A percentile compares a stretch with the other conserved stretches of the same genome.
phyloP scores from a whole-genome alignment of 2,797 vertebrate genomes.

The Tinamus major region DNA sequence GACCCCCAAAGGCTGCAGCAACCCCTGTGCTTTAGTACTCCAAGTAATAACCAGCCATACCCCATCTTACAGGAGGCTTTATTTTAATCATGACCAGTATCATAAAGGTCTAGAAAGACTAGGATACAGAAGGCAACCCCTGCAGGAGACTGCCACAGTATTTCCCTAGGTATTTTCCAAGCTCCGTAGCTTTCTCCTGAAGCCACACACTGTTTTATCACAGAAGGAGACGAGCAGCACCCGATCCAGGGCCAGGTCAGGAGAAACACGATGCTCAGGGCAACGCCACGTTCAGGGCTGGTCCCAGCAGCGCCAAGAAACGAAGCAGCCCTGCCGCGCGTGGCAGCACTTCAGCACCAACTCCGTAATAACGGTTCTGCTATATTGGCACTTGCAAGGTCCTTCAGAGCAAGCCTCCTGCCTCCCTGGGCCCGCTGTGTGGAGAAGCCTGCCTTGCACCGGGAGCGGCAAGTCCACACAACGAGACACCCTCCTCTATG shows the following conservation, averaged over 20 bases:
- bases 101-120: fast-evolving
- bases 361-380: neutral
- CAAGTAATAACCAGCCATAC: neutral
- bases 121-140: neutral
- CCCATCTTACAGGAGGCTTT: neutral
- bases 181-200: neutral
- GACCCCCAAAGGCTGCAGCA: fast-evolving
- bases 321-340: neutral
- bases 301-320: too few relatives aligned
- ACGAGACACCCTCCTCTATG: neutral
- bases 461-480: neutral
- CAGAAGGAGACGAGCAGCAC: fast-evolving
- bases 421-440: neutral
- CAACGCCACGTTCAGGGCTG: neutral
- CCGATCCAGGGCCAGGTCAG: neutral
- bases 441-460: neutral
- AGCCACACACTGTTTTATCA: neutral
- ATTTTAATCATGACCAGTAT: fast-evolving
- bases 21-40: too few relatives aligned
- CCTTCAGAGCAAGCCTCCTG: neutral
- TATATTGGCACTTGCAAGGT: neutral
- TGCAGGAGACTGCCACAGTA: neutral
- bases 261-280: neutral
- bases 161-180: neutral
- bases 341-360: neutral